phyloP scores from a whole-genome alignment of 2,797 vertebrate species.

The Brachymystax lenok region DNA sequence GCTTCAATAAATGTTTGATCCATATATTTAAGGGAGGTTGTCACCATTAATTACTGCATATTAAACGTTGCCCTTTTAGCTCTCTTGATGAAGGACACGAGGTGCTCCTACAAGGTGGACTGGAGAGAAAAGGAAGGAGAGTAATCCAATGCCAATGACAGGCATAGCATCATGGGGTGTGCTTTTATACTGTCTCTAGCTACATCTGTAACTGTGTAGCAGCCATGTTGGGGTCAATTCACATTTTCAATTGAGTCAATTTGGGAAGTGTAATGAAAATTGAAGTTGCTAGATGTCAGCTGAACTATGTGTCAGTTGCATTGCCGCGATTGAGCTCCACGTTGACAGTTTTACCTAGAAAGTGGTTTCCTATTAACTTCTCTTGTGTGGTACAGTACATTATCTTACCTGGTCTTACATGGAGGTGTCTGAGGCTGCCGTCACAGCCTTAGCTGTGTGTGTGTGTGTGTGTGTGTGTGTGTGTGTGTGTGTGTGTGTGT shows the following conservation, averaged over 20 bases:
- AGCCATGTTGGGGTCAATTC: neutral
- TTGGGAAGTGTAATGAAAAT: neutral
- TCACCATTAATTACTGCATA: slow-evolving; percentile 53
- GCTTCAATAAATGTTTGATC: slow-evolving; percentile 50
- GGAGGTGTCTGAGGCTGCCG: neutral
- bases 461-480: neutral
- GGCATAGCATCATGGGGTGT: neutral
- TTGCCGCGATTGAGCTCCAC: neutral
- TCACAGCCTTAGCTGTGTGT: neutral
- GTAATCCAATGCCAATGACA: neutral
- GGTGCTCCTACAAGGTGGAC: slow-evolving; percentile 31
- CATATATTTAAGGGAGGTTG: slow-evolving; percentile 50
- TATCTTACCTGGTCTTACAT: neutral
- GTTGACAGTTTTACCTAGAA: neutral
- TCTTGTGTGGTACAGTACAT: neutral
- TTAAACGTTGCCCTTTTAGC: slow-evolving; percentile 55
- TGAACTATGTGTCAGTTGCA: neutral
- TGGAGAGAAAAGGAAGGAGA: neutral
- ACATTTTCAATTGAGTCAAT: neutral
- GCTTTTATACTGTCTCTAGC: neutral
- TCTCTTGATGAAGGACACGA: slow-evolving; percentile 41
- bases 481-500: slow-evolving; percentile 13
- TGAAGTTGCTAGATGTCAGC: neutral
- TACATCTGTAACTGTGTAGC: too few relatives aligned
- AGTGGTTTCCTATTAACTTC: neutral